phyloP scores from a whole-genome alignment of 92 coral and sea anemone genomes.

The Virgularia gustaviana region DNA sequence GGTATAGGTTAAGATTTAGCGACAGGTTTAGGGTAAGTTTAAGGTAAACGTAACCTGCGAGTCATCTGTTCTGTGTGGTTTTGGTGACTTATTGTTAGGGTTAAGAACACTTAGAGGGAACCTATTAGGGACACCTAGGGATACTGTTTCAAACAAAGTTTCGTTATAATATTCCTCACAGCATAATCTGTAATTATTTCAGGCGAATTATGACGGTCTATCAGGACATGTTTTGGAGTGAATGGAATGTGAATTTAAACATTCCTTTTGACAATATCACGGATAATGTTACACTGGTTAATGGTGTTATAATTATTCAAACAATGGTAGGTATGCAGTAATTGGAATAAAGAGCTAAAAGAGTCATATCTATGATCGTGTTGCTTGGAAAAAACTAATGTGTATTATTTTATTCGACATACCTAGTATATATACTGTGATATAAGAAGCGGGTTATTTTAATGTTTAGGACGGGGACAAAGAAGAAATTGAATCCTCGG shows the following conservation, averaged over 20 bases:
- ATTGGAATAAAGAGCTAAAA: not conserved
- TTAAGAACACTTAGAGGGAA: not conserved
- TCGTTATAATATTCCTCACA: not conserved
- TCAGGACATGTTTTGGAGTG: slow-evolving; percentile 79
- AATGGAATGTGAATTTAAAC: slow-evolving; percentile 74
- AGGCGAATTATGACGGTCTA: slow-evolving; percentile 71
- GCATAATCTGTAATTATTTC: slow-evolving; percentile 6
- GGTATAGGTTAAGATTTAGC: too few species aligned
- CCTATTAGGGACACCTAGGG: too few species aligned
- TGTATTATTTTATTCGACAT: not conserved
- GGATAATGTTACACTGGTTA: slow-evolving; percentile 10
- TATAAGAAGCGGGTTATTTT: too few species aligned
- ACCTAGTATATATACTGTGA: too few species aligned
- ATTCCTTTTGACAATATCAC: slow-evolving; percentile 66
- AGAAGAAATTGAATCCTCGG: slow-evolving; percentile 18
- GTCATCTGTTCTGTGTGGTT: too few species aligned
- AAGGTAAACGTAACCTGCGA: too few species aligned
- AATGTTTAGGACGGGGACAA: not conserved
- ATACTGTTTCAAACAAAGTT: not conserved
- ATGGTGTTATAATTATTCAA: slow-evolving; percentile 12
- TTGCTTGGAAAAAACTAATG: not conserved
- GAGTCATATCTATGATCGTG: not conserved
- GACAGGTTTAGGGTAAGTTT: too few species aligned
- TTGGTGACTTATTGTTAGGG: too few species aligned
- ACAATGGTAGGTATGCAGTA: slow-evolving; percentile 3